Conservation (phyloP, 2,888 invertebrate species). For the Pristionchus japonicus region DNA sequence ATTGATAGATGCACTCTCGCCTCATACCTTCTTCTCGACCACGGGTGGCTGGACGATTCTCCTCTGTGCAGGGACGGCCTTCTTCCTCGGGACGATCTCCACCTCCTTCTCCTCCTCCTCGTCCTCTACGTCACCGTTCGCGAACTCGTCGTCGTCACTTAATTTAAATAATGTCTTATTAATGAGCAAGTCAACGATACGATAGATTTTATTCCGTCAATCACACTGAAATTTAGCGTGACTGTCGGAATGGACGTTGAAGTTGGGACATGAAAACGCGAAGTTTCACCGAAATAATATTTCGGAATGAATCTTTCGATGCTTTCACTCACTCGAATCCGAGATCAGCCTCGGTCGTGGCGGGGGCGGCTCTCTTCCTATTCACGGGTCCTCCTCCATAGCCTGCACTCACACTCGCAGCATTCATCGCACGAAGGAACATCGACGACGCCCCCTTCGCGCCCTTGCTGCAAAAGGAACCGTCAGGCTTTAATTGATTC, state of each 20-base stretch:
- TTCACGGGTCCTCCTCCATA: slow-evolving; percentile 43
- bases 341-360: neutral
- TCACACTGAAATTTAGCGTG: too few relatives aligned
- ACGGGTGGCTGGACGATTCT: slow-evolving; percentile 31
- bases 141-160: slow-evolving; percentile 46
- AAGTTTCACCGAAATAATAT: too few relatives aligned
- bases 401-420: slow-evolving; percentile 57
- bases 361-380: neutral
- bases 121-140: slow-evolving; percentile 41
- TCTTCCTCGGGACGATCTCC: slow-evolving; percentile 12
- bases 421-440: slow-evolving; percentile 60
- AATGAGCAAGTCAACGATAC: too few relatives aligned
- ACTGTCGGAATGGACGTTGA: too few relatives aligned
- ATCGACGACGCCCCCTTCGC: slow-evolving; percentile 54
- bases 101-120: slow-evolving; percentile 41
- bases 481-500: too few relatives aligned
- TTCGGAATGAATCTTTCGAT: too few relatives aligned
- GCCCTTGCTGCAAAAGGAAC: slow-evolving; percentile 53
- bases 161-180: neutral
- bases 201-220: too few relatives aligned
- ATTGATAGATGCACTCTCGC: too few relatives aligned
- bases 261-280: too few relatives aligned
- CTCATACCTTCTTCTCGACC: slow-evolving; percentile 21
- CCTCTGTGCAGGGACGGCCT: neutral
- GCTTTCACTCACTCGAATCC: neutral